A percentile compares a stretch with the other conserved stretches of the same genome.
Evolutionary conservation across 2,797 vertebrate species (phyloP).

Genomic region (Pteropus rufus): DNA sequence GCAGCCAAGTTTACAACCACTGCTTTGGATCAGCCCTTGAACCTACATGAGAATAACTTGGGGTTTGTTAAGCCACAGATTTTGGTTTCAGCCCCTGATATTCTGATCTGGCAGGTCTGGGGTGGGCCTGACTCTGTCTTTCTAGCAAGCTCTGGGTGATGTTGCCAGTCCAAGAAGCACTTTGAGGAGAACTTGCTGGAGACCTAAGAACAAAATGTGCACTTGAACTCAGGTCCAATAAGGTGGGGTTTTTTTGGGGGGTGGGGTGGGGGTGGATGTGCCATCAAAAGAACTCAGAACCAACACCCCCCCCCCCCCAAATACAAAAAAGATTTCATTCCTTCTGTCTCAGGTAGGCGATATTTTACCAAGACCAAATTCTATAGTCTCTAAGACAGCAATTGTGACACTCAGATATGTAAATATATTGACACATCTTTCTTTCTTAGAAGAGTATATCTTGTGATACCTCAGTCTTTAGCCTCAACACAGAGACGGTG

Average conservation of each 20-base stretch:
- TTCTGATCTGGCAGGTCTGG: neutral
- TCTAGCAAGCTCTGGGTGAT: neutral
- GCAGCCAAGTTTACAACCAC: neutral
- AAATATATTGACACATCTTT: neutral
- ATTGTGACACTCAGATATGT: neutral
- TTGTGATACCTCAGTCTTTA: neutral
- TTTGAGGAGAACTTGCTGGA: neutral
- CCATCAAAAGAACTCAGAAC: neutral
- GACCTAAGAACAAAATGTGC: neutral
- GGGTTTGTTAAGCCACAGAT: neutral
- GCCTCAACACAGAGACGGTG: neutral
- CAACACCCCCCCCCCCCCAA: too few relatives aligned
- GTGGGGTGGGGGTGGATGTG: neutral
- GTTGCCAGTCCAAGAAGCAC: neutral
- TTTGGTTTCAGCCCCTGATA: neutral
- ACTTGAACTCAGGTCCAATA: neutral
- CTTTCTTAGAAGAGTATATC: neutral
- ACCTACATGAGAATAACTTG: neutral
- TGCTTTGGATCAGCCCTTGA: neutral
- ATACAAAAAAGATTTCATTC: neutral
- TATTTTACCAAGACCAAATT: neutral
- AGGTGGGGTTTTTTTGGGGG: neutral
- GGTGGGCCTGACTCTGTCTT: neutral
- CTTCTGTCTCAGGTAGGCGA: neutral
- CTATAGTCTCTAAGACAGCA: neutral